Evolutionary conservation across 2,113 vertebrate species (phyloP).

Genomic region (Agelaius tricolor): DNA sequence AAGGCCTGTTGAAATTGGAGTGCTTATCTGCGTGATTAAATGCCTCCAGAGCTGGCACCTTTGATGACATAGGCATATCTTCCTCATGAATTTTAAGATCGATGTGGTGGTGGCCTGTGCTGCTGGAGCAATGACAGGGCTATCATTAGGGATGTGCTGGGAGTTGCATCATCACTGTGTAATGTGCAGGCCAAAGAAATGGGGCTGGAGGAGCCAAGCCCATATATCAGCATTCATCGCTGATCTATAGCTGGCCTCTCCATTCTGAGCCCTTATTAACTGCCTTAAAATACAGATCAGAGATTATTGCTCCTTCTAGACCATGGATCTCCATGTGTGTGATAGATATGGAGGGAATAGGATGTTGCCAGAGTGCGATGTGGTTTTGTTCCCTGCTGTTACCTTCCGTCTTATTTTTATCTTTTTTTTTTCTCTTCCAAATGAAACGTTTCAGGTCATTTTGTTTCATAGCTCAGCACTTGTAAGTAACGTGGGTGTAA

Average conservation of each 20-base stretch:
- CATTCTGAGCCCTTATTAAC: background rate
- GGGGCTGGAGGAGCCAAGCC: background rate
- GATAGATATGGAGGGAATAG: background rate
- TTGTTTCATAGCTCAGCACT: background rate
- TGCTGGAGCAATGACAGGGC: background rate
- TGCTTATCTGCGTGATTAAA: background rate
- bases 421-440: background rate
- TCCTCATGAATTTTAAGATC: background rate
- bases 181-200: background rate
- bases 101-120: background rate
- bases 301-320: background rate
- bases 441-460: background rate
- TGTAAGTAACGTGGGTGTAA: background rate
- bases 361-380: background rate
- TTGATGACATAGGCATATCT: background rate
- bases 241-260: background rate
- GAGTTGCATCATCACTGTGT: background rate
- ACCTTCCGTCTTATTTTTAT: background rate
- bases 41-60: background rate
- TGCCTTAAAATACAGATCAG: background rate
- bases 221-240: background rate
- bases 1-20: background rate
- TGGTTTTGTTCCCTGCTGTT: background rate
- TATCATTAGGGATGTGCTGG: background rate
- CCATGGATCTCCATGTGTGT: rapidly evolving